Conservation (phyloP, 2,797 vertebrate genomes). For the Alosa sapidissima region DNA sequence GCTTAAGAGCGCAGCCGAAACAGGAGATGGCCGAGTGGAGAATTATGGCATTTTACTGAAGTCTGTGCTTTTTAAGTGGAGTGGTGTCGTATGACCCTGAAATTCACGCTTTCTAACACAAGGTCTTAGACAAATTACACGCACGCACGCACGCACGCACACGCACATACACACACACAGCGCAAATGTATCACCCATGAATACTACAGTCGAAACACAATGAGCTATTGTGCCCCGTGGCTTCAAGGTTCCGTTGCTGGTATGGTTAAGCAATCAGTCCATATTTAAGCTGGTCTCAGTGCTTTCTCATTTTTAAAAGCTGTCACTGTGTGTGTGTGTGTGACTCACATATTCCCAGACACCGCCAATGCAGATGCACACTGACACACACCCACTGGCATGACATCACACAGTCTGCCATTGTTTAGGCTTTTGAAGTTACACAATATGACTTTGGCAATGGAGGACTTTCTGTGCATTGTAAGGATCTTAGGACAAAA, state of each 20-base stretch:
- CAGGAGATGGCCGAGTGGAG: neutral
- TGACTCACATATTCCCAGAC: neutral
- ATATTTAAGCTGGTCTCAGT: slow-evolving; percentile 44
- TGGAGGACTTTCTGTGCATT: neutral
- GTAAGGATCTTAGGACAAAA: neutral
- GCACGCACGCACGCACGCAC: neutral
- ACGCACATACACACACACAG: slow-evolving; percentile 45
- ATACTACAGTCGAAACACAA: slow-evolving; percentile 66
- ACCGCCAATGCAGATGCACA: neutral
- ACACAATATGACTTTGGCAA: neutral
- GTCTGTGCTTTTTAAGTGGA: slow-evolving; percentile 56
- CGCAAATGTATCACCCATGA: slow-evolving; percentile 32
- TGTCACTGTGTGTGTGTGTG: slow-evolving; percentile 4
- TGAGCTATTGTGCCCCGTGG: slow-evolving; percentile 74
- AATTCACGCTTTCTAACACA: slow-evolving; percentile 48
- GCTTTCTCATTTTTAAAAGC: slow-evolving; percentile 3
- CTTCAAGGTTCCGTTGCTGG: slow-evolving; percentile 62
- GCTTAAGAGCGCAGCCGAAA: slow-evolving; percentile 8
- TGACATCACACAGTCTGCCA: neutral
- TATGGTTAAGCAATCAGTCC: slow-evolving; percentile 73
- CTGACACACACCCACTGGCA: slow-evolving; percentile 14
- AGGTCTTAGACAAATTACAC: slow-evolving; percentile 36
- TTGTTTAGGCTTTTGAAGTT: neutral
- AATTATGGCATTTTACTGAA: slow-evolving; percentile 17
- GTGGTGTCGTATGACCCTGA: slow-evolving; percentile 54